Base-by-base conservation (phyloP, 2,888 invertebrate species). In the Alviniconcha strummeri region DNA sequence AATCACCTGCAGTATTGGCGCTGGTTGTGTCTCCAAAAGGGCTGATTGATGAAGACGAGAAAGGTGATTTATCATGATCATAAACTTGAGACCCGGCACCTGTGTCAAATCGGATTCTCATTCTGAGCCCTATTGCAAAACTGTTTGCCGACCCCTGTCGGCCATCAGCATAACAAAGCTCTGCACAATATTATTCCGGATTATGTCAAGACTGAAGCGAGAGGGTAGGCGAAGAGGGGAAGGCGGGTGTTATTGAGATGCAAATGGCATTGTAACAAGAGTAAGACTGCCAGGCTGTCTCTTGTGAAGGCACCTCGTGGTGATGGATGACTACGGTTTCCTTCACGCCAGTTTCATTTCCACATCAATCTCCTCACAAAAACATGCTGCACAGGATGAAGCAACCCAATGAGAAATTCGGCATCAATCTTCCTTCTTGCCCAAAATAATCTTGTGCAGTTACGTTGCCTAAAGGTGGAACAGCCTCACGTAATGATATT, bases 31-130 rank as follows among this genome's bases (percentile, higher is more conserved):
- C 36, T 36, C 36, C 36, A 69, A 17, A 69, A 11, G 17, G 15
- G n/a, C n/a, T 69, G 69, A 69, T 69, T 69, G 69, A 69, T 69
- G 69, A 69, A 69, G 15, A 15, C 69, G 17, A 6, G 6, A 69
- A 9, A 36, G 13, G 36, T 15, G n/a, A 64, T 78, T 64, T 64
- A 56, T 78, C 60, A 64, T 56, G 56, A 57, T 19, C 57, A 19
- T 19, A 56, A 57, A n/a, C 19, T 57, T 17, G 57, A 77, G 77
- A 57, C 77, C 9, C 19, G 13, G 11, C 52, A 60, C 19, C 64
- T 13, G 52, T 78, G 78, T 52, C 64, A 78, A 52, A 78, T 64
- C 78, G 5, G 64, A 78, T 57, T 64, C 78, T 78, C 78, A 52
- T 60, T 78, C 52, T 19, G 8, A 36, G 8, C 19, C 13, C 19